Evolutionary conservation across 1,140 invertebrate species (phyloP).

Genomic region (Drusus annulatus): DNA sequence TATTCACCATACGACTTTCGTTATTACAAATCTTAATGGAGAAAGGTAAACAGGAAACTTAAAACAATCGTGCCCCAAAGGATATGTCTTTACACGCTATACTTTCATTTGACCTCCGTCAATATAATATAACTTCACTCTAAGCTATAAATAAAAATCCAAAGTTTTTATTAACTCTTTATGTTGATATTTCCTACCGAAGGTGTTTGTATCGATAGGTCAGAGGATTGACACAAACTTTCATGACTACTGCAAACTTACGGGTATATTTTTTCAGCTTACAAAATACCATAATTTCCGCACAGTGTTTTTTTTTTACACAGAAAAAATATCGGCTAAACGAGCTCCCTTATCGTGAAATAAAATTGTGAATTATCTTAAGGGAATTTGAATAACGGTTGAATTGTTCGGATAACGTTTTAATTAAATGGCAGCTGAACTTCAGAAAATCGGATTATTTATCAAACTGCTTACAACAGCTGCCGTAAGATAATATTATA

Average conservation of each 20-base stretch:
- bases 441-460: too few species aligned
- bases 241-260: not conserved
- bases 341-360: too few species aligned
- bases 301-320: too few species aligned
- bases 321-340: too few species aligned
- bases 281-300: too few species aligned
- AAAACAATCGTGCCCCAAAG: slow-evolving; percentile 26
- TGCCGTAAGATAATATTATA: too few species aligned
- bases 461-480: too few species aligned
- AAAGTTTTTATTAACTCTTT: slow-evolving; percentile 28
- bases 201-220: slow-evolving; percentile 26
- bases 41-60: slow-evolving; percentile 32
- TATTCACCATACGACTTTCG: slow-evolving; percentile 26
- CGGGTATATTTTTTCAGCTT: too few species aligned
- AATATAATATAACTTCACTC: slow-evolving; percentile 29
- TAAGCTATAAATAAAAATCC: slow-evolving; percentile 33
- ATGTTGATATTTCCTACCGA: slow-evolving; percentile 21
- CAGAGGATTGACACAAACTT: slow-evolving; percentile 1
- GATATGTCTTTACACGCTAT: slow-evolving; percentile 25
- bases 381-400: too few species aligned
- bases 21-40: slow-evolving; percentile 33
- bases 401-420: too few species aligned
- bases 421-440: too few species aligned
- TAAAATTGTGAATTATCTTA: too few species aligned
- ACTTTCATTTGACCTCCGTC: slow-evolving; percentile 30